These are phyloP conservation scores for Heloderma charlesbogerti DNA, from an alignment of 2,113 vertebrate species.

Conservation along the genomic window DNA sequence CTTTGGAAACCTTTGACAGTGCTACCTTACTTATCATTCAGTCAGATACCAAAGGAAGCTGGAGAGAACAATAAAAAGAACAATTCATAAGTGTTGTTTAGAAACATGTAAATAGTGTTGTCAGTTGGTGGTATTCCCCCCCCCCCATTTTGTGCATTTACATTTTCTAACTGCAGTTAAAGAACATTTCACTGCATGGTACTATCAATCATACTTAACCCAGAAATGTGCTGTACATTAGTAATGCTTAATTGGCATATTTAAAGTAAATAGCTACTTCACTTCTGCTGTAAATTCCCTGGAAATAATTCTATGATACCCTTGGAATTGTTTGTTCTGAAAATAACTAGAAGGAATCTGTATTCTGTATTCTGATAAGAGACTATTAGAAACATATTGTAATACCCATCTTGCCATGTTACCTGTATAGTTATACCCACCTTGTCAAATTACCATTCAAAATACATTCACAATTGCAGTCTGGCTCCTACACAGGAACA, in stretches of 20 bases:
- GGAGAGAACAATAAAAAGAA: constrained; percentile 69
- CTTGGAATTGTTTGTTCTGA: constrained; percentile 71
- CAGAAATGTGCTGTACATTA: constrained; percentile 78
- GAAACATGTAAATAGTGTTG: constrained; percentile 76
- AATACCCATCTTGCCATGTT: constrained; percentile 34
- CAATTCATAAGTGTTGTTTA: constrained; percentile 72
- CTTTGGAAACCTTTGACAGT: constrained; percentile 48
- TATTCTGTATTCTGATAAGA: constrained; percentile 59
- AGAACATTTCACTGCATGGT: constrained; percentile 76
- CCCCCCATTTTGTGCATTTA: constrained; percentile 71
- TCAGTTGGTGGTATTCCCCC: constrained; percentile 60
- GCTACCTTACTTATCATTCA: constrained; percentile 50
- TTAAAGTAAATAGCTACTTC: constrained; percentile 84
- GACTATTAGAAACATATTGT: constrained; percentile 55
- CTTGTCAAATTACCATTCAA: neutral
- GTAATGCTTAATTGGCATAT: constrained; percentile 82
- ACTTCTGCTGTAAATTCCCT: constrained; percentile 77
- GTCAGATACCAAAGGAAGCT: constrained; percentile 56
- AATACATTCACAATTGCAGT: constrained; percentile 44
- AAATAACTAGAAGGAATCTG: constrained; percentile 67
- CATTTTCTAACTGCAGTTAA: constrained; percentile 77
- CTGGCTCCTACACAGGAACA: constrained; percentile 34
- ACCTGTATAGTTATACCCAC: constrained; percentile 43
- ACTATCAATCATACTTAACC: constrained; percentile 81
- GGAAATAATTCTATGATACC: constrained; percentile 69